A percentile compares a stretch with the other conserved stretches of the same genome.
Conservation (phyloP, 1,140 invertebrate species). For the Thaumatotibia leucotreta region DNA sequence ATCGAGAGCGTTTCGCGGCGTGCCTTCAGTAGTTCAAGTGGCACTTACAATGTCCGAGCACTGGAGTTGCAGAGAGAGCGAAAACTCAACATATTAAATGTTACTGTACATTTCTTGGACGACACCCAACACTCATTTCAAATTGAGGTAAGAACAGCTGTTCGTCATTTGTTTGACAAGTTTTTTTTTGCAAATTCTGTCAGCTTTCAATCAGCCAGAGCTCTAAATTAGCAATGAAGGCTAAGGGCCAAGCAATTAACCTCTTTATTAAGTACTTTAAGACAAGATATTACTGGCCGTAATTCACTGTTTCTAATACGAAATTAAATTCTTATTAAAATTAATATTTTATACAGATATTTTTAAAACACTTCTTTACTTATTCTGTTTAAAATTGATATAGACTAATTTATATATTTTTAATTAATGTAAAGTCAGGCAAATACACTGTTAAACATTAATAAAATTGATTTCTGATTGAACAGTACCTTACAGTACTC, state of each 20-base stretch:
- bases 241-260: neutral
- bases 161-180: neutral
- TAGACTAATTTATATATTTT: too few species aligned
- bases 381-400: too few species aligned
- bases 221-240: neutral
- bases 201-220: neutral
- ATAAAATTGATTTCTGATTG: too few species aligned
- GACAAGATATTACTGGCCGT: neutral
- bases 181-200: neutral
- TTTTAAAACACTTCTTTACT: too few species aligned
- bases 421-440: too few species aligned
- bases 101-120: conserved; percentile 95
- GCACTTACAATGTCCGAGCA: conserved; percentile 95
- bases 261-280: neutral
- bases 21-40: conserved; percentile 83
- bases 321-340: too few species aligned
- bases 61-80: conserved; percentile 91
- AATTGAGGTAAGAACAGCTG: conserved; percentile 86
- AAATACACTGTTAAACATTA: too few species aligned
- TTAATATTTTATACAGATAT: too few species aligned
- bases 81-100: conserved; percentile 89
- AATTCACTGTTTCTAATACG: neutral
- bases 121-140: conserved; percentile 96
- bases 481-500: too few species aligned
- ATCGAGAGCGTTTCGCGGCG: conserved; percentile 74